These are phyloP conservation scores for Adela reaumurella DNA, from an alignment of 2,888 invertebrate genomes.

Conservation along the genomic window DNA sequence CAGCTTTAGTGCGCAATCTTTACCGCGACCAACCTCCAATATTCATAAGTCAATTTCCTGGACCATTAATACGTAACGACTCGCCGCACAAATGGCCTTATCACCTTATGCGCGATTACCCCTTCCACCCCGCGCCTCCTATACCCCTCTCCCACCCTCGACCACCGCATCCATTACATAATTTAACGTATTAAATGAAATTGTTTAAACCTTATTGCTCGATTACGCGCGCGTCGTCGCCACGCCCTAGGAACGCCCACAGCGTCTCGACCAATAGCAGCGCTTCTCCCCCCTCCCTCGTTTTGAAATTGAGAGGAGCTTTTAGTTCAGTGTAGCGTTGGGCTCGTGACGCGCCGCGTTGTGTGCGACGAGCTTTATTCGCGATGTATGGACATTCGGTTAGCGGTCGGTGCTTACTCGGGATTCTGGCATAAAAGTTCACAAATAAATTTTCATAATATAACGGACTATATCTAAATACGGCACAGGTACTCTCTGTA, in stretches of 20 bases:
- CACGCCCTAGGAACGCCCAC: constrained; percentile 50
- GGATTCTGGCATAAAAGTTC: too few relatives aligned
- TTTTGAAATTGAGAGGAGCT: constrained; percentile 5
- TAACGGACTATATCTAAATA: too few relatives aligned
- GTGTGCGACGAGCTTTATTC: constrained; percentile 10
- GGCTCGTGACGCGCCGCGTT: constrained; percentile 15
- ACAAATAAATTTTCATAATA: too few relatives aligned
- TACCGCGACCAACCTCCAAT: constrained; percentile 48
- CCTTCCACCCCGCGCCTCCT: constrained; percentile 31
- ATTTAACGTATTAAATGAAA: constrained; percentile 60
- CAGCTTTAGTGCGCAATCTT: constrained; percentile 42
- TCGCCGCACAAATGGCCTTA: constrained; percentile 55
- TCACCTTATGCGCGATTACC: constrained; percentile 57
- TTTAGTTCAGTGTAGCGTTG: constrained; percentile 13
- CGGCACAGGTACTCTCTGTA: too few relatives aligned
- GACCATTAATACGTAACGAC: constrained; percentile 57
- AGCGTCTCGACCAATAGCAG: constrained; percentile 37
- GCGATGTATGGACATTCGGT: neutral
- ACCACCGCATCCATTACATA: constrained; percentile 32
- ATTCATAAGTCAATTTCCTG: constrained; percentile 59
- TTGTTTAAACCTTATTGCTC: constrained; percentile 60
- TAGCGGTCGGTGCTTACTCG: too few relatives aligned
- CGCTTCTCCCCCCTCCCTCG: constrained; percentile 15
- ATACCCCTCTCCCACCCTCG: constrained; percentile 1
- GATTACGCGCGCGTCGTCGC: constrained; percentile 53